Conservation (phyloP, 2,113 vertebrate species). For the Daphoenositta chrysoptera region DNA sequence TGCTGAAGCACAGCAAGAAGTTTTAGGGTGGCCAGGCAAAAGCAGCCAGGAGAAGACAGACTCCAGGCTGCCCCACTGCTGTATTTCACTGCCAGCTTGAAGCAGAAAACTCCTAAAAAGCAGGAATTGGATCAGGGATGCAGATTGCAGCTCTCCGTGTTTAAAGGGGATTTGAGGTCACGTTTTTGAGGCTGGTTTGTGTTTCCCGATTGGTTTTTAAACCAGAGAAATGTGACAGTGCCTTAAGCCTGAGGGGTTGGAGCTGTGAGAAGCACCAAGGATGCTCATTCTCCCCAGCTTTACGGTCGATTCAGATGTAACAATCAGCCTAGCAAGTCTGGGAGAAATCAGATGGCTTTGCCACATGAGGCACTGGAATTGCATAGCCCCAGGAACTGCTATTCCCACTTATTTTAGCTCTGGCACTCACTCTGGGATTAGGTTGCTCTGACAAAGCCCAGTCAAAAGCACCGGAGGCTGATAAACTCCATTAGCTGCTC, state of each 20-base stretch:
- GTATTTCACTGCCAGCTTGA: neutral
- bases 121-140: neutral
- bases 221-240: neutral
- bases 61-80: neutral
- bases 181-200: neutral
- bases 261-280: neutral
- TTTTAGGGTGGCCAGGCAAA: neutral
- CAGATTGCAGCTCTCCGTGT: neutral
- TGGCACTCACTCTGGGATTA: neutral
- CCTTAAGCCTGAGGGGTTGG: neutral
- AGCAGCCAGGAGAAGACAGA: neutral
- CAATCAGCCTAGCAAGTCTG: neutral
- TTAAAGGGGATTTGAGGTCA: neutral
- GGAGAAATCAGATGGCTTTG: neutral
- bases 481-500: neutral
- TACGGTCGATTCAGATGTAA: neutral
- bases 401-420: neutral
- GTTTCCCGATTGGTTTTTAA: neutral
- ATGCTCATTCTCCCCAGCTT: neutral
- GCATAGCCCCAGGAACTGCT: neutral
- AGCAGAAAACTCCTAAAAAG: neutral
- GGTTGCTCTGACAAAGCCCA: neutral
- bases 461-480: neutral
- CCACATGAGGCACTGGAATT: accelerated
- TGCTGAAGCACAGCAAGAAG: neutral